These are phyloP conservation scores for Metaphire vulgaris DNA, from an alignment of 1,140 invertebrate genomes.

Conservation along the genomic window DNA sequence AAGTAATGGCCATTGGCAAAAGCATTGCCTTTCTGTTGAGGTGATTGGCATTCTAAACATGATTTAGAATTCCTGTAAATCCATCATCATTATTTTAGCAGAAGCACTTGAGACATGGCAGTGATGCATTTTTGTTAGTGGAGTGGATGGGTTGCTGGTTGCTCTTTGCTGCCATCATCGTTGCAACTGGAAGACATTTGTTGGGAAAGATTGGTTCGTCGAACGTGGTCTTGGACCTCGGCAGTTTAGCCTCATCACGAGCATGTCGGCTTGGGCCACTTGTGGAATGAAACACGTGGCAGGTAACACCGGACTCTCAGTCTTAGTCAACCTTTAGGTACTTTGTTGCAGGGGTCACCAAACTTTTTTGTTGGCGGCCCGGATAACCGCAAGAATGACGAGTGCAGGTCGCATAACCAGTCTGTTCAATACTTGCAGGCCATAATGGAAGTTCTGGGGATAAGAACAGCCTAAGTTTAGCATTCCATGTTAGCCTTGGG, in stretches of 20 bases:
- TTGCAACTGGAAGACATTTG: slow-evolving; percentile 65
- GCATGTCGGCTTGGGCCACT: slow-evolving; percentile 76
- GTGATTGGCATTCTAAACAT: too few relatives aligned
- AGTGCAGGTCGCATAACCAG: background rate
- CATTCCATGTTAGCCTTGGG: background rate
- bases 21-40: too few relatives aligned
- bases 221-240: slow-evolving; percentile 56
- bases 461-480: background rate
- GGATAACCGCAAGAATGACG: too few relatives aligned
- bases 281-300: slow-evolving; percentile 57
- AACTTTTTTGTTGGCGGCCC: too few relatives aligned
- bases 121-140: slow-evolving; percentile 19
- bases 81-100: too few relatives aligned
- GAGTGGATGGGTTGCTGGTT: slow-evolving; percentile 60
- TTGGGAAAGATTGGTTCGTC: slow-evolving; percentile 58
- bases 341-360: too few relatives aligned
- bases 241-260: slow-evolving; percentile 70
- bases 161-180: slow-evolving; percentile 83
- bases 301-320: slow-evolving; percentile 16
- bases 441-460: background rate
- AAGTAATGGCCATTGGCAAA: too few relatives aligned
- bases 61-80: too few relatives aligned
- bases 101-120: too few relatives aligned
- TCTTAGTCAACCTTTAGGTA: background rate
- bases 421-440: background rate